These are phyloP conservation scores for Ariolimax columbianus DNA, from an alignment of 2,888 invertebrate species.

Conservation along the genomic window DNA sequence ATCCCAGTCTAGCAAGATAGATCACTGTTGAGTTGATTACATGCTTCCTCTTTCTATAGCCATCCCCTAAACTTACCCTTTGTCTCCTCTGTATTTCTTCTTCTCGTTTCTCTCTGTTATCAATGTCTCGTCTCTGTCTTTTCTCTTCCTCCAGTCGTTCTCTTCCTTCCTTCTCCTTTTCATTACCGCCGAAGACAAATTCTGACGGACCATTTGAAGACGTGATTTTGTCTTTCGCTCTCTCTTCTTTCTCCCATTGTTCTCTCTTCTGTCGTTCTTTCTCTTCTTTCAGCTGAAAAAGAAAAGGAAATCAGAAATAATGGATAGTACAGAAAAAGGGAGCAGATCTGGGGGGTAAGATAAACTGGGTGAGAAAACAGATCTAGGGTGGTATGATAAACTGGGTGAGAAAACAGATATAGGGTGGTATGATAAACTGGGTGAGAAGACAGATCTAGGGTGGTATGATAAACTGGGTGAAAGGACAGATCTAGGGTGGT, in stretches of 20 bases:
- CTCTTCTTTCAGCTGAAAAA: constrained; percentile 39
- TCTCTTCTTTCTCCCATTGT: constrained; percentile 49
- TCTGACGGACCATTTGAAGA: background rate
- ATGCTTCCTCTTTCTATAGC: too few relatives aligned
- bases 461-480: too few relatives aligned
- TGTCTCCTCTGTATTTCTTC: constrained; percentile 39
- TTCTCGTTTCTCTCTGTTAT: constrained; percentile 47
- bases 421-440: too few relatives aligned
- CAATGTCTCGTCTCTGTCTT: constrained; percentile 38
- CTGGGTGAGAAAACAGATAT: too few relatives aligned
- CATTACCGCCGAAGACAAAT: constrained; percentile 38
- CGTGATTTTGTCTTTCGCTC: constrained; percentile 38
- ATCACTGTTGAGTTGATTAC: too few relatives aligned
- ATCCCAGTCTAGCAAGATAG: too few relatives aligned
- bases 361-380: too few relatives aligned
- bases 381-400: too few relatives aligned
- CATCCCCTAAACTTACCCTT: constrained; percentile 33
- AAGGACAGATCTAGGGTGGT: too few relatives aligned
- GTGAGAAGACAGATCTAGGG: too few relatives aligned
- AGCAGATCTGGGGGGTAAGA: too few relatives aligned
- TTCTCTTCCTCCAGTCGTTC: constrained; percentile 47
- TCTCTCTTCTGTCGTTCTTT: constrained; percentile 42
- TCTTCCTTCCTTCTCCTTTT: constrained; percentile 45
- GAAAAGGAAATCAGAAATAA: background rate
- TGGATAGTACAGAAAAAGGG: too few relatives aligned